Evolutionary conservation across 1,140 invertebrate species (phyloP).

Genomic region (Streblospio benedicti): DNA sequence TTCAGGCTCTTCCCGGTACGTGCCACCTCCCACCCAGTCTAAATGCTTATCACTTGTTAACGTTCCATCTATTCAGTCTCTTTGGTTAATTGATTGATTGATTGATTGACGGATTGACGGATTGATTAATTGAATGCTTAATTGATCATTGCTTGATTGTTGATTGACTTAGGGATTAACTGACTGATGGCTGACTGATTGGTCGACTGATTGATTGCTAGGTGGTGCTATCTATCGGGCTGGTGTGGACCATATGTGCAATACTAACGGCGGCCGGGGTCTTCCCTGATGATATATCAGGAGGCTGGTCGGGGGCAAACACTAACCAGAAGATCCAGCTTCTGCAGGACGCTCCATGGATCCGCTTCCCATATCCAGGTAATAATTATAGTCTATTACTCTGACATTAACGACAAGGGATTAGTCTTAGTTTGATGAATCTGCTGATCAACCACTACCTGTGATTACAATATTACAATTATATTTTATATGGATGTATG

Average conservation of each 20-base stretch:
- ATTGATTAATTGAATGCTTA: neutral
- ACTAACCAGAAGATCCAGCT: conserved; percentile 69
- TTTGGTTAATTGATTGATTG: neutral
- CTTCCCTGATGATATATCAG: conserved; percentile 48
- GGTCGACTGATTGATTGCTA: neutral
- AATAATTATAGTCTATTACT: too few relatives aligned
- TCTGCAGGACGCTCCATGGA: conserved; percentile 66
- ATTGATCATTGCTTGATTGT: neutral
- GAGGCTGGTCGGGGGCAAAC: conserved; percentile 59
- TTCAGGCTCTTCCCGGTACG: conserved; percentile 15
- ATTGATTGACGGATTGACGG: too few relatives aligned
- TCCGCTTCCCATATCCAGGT: conserved; percentile 76
- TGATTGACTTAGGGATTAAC: too few relatives aligned
- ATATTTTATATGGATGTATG: too few relatives aligned
- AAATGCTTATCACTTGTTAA: neutral
- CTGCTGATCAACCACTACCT: too few relatives aligned
- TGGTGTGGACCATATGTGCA: conserved; percentile 70
- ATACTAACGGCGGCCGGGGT: conserved; percentile 62
- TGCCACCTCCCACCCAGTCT: neutral
- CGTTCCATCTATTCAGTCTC: neutral
- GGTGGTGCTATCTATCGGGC: conserved; percentile 61
- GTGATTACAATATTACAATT: too few relatives aligned
- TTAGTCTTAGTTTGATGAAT: too few relatives aligned
- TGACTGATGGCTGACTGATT: too few relatives aligned
- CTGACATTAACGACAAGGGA: too few relatives aligned